A percentile compares a stretch with the other conserved stretches of the same genome.
Conservation (phyloP, 2,113 vertebrate species). For the Cariama cristata region DNA sequence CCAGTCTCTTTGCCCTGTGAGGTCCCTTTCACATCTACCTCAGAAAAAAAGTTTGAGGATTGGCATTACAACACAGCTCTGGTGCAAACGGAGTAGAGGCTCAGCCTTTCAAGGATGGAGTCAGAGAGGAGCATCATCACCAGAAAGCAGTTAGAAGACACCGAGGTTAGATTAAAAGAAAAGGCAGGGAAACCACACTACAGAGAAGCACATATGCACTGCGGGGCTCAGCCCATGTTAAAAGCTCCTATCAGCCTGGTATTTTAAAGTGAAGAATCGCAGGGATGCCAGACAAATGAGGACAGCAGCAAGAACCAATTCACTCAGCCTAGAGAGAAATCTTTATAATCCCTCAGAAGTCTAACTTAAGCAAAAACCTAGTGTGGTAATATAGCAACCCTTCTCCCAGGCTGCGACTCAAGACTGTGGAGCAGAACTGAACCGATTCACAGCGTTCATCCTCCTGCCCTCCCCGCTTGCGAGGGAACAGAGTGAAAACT, state of each 20-base stretch:
- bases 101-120: not conserved
- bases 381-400: not conserved
- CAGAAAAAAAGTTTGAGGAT: not conserved
- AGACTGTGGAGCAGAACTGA: not conserved
- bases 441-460: not conserved
- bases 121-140: not conserved
- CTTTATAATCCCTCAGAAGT: not conserved
- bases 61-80: not conserved
- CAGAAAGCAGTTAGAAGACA: not conserved
- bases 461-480: not conserved
- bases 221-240: not conserved
- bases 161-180: not conserved
- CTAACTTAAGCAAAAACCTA: not conserved
- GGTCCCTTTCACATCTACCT: not conserved
- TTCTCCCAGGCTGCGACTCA: not conserved
- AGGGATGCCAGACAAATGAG: not conserved
- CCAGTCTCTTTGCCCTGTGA: not conserved
- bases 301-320: not conserved
- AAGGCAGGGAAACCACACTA: not conserved
- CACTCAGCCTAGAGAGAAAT: not conserved
- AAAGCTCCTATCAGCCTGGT: not conserved
- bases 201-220: not conserved
- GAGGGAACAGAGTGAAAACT: not conserved
- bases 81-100: not conserved
- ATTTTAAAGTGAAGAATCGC: not conserved